phyloP scores from a whole-genome alignment of 2,797 vertebrate genomes.

The Orestias chungarensis region DNA sequence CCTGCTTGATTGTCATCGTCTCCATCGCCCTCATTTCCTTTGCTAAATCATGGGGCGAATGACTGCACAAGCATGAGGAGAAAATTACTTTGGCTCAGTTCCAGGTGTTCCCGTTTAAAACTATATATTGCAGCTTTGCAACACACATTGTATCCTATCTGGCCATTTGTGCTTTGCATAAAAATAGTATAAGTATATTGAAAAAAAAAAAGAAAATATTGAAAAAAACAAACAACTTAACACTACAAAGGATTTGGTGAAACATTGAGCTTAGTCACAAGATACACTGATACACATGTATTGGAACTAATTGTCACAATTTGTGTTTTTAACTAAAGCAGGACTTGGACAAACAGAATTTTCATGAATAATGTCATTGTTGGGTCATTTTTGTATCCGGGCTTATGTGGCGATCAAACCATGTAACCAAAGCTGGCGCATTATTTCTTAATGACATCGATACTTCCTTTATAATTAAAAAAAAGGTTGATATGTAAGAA shows the following conservation, averaged over 20 bases:
- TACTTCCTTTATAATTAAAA: too few species aligned
- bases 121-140: slow-evolving; percentile 55
- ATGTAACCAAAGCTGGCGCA: not conserved
- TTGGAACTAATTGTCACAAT: not conserved
- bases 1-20: slow-evolving; percentile 68
- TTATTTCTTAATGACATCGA: too few species aligned
- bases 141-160: slow-evolving; percentile 23
- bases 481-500: too few species aligned
- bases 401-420: not conserved
- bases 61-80: slow-evolving; percentile 63
- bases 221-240: too few species aligned
- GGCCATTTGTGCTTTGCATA: too few species aligned
- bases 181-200: too few species aligned
- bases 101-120: slow-evolving; percentile 63
- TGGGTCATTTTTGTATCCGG: not conserved
- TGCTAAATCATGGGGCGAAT: slow-evolving; percentile 68
- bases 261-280: too few species aligned
- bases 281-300: too few species aligned
- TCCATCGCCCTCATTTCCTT: slow-evolving; percentile 65
- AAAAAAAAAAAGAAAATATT: too few species aligned
- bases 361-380: not conserved
- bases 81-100: slow-evolving; percentile 65
- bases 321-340: not conserved
- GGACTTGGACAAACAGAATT: too few species aligned
- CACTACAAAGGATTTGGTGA: too few species aligned